Conservation (phyloP, 2,888 invertebrate species). For the Drosophila subsilvestris region DNA sequence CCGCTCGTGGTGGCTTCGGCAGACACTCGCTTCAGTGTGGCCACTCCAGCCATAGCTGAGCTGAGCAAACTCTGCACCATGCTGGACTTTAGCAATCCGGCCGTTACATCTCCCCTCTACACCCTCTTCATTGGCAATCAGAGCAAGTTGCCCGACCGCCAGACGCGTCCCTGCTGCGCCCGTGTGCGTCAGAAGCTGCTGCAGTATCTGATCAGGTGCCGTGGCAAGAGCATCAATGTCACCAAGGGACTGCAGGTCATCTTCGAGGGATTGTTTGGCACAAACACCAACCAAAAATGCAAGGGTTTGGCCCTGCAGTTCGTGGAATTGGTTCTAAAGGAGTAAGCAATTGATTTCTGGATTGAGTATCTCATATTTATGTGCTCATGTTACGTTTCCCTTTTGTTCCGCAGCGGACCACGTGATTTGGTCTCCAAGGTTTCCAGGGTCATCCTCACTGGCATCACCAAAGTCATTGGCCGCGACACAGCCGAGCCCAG, state of each 20-base stretch:
- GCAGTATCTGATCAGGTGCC: constrained; percentile 91
- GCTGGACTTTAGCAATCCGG: constrained; percentile 90
- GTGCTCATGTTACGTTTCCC: not conserved
- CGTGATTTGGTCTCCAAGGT: constrained; percentile 82
- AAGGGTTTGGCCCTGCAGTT: constrained; percentile 93
- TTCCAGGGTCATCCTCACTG: constrained; percentile 82
- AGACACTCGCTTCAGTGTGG: constrained; percentile 94
- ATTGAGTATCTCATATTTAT: not conserved
- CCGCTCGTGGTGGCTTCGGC: constrained; percentile 94
- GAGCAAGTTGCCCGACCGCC: constrained; percentile 87
- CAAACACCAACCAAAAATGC: constrained; percentile 92
- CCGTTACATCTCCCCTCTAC: constrained; percentile 90
- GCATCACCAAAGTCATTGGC: constrained; percentile 82
- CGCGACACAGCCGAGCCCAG: constrained; percentile 80
- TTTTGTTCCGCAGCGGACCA: constrained; percentile 71
- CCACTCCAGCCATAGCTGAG: constrained; percentile 93
- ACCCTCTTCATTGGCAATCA: constrained; percentile 87
- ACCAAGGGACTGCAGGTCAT: constrained; percentile 94
- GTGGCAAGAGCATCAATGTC: constrained; percentile 89
- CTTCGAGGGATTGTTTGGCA: constrained; percentile 94
- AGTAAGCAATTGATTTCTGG: constrained; percentile 86
- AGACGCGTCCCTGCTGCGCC: constrained; percentile 91
- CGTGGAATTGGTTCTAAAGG: constrained; percentile 91
- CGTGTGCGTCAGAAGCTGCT: constrained; percentile 93
- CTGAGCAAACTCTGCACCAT: constrained; percentile 90